Base-by-base conservation (phyloP, 1,140 invertebrate species). In the Zaprionus capensis region DNA sequence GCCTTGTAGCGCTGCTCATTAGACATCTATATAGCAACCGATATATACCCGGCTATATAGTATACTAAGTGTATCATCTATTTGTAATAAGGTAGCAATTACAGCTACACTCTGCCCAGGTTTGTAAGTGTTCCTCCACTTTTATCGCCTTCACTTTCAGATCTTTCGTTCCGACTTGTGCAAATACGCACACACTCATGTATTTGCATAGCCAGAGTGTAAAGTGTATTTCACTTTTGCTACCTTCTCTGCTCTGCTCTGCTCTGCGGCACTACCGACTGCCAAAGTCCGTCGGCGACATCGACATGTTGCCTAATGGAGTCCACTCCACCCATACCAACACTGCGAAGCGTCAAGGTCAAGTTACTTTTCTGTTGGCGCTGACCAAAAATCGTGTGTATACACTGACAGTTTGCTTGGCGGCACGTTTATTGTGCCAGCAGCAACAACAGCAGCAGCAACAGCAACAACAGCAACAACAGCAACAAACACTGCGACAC, bases 381-480 rank as follows among this genome's bases (percentile, higher is more conserved):
- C 65, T 68, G 20, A 41, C 59, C 44, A 58, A 75, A 46, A 75
- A 63, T 46, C n/a, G 41, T 46, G 41, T 57, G 61, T 58, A 63
- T 56, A 62, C 28, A 67, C 38, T 46, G 66, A 17, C 58, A 77
- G 68, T 83, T 80, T 68, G 53, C 69, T 59, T 55, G 82, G 79
- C 82, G 82, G 82, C 82, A 85, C 82, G 82, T 88, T 88, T 64
- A 81, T 74, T 83, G 67, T 82, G 71, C 58, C 81, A 73, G 56
- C 76, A 76, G n/a, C 67, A 62, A 31, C 56, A 69, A 17, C 53
- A 67, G 6, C 9, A 41, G n/a, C 64, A 38, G 7, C 46, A 36
- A 12, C 59, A 34, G 15, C 63, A 34, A 20, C 28, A 61, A 1
- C 79, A 71, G 44, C 72, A 63, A 1, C 12, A 46, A 14, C 36